phyloP scores from a whole-genome alignment of 2,113 vertebrate genomes.

The Neolamprologus cancellatus region DNA sequence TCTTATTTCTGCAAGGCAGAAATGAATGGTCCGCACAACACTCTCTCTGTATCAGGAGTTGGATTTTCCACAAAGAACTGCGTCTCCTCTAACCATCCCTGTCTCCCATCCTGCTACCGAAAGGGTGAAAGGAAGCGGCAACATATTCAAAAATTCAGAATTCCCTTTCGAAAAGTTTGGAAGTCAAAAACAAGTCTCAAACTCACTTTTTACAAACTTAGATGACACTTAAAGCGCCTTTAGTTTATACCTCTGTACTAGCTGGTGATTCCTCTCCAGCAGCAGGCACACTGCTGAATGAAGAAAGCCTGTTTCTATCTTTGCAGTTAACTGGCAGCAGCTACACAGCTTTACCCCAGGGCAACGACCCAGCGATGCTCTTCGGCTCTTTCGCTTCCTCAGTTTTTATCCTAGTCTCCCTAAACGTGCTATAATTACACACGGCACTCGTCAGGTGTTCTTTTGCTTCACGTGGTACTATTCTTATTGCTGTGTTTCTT shows the following conservation, averaged over 20 bases:
- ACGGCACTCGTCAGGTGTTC: conserved; percentile 8
- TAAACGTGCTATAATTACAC: conserved; percentile 49
- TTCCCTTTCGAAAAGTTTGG: conserved; percentile 16
- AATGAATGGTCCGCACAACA: background rate
- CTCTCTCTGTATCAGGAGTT: background rate
- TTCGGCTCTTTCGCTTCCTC: conserved; percentile 17
- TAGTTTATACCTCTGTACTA: background rate
- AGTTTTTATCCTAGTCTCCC: conserved; percentile 25
- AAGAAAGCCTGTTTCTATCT: conserved; percentile 37
- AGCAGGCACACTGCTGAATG: conserved; percentile 3
- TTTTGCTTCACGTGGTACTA: background rate
- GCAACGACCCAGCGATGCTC: conserved; percentile 27
- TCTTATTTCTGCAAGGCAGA: background rate
- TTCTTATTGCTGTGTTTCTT: background rate
- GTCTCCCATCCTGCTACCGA: background rate
- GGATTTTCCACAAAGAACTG: background rate
- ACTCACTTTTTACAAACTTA: conserved; percentile 33
- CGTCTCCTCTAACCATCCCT: background rate
- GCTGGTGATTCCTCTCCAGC: conserved; percentile 12
- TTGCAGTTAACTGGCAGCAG: conserved; percentile 37
- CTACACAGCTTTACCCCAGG: conserved; percentile 16
- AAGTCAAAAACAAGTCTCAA: background rate
- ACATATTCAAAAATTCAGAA: background rate
- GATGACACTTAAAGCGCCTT: conserved; percentile 20
- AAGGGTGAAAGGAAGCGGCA: background rate